Evolutionary conservation across 2,888 invertebrate species (phyloP), one percentile per base, ranked within the genome.

Genomic region (Eilema sororculum): DNA sequence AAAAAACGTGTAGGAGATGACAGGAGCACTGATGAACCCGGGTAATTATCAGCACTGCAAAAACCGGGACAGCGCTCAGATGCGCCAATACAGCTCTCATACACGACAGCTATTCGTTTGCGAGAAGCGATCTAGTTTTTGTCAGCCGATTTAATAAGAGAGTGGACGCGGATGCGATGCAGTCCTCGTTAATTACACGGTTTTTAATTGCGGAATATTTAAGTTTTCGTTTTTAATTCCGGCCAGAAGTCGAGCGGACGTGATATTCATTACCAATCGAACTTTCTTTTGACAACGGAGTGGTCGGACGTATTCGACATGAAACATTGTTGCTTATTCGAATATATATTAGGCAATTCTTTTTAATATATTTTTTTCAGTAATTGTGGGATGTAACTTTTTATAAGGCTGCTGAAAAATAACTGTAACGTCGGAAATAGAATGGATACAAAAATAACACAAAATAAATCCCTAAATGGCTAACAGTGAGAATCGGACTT

Each of bases 1-100:
- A 92, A 92, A 93, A 94, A 94, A 93, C 90, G 94, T 93, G 93
- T 93, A 93, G 90, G 88, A 92, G 93, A 93, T 93, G 94, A 94
- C 94, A 94, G 93, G 88, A 89, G 87, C 91, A 86, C 89, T 89
- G 90, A 92, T 91, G 91, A 92, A 88, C 87, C 87, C 81, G 86
- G 86, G 89, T 93, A 94, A 94, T 94, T 94, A 92, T 85, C 86
- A 77, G 86, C 78, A 72, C 79, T 78, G 90, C 91, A 93, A 94
- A 94, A 94, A 92, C 84, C 77, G 78, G 83, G 83, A 87, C 87
- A 87, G 83, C 79, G 86, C 84, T 85, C 84, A 85, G 86, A 87
- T 89, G 86, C 90, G 92, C 88, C 86, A 86, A 81, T 84, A 90
- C 90, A 90, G 86, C 84, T 86, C 84, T 81, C 87, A 86, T 86